Base-by-base conservation (phyloP, 1,140 invertebrate genomes). In the Pteromalus puparum region DNA sequence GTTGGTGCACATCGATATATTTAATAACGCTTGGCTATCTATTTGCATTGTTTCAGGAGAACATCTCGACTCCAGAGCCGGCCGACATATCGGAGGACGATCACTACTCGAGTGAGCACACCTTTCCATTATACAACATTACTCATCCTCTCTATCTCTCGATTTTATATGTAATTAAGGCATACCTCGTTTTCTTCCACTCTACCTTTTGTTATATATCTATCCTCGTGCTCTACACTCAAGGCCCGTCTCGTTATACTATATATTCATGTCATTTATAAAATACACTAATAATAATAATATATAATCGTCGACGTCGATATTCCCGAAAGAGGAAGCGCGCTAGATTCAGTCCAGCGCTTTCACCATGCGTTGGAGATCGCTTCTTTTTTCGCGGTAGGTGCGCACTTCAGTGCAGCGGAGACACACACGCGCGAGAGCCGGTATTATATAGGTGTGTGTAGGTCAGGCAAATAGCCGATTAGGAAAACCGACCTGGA, bases 21-120 rank as follows among this genome's bases (percentile, higher is more conserved):
- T 61, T 61, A 61, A 61, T 61, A 61, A 61, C 21, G 18, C 21
- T 61, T 21, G 53, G 21, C 53, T 75, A 61, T 75, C 85, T 88
- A 79, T 89, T 89, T 73, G 73, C 89, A 92, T 92, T 94, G 93
- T 96, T 96, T 15, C 94, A 96, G 95, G 95, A 96, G 90, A 96
- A 95, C 89, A 92, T 96, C 87, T 93, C 94, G 26, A 95, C 95
- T 34, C 94, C 95, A 68, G 95, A 96, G 89, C 94, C 95, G 26
- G 91, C 94, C 5, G 95, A 96, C 87, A 94, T 95, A 88, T 94
- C 94, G 83, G 95, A 96, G 85, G 95, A 96, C 81, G 95, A 96
- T 88, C 95, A 95, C 86, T 96, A 94, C 89, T 93, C 95, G 88
- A 95, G 95, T 96, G 93, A 95, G 94, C 87, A 79, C 67, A 82